Evolutionary conservation across 2,888 invertebrate species (phyloP), one percentile per base, ranked within the genome.

Genomic region (Prionchulus punctatus): DNA sequence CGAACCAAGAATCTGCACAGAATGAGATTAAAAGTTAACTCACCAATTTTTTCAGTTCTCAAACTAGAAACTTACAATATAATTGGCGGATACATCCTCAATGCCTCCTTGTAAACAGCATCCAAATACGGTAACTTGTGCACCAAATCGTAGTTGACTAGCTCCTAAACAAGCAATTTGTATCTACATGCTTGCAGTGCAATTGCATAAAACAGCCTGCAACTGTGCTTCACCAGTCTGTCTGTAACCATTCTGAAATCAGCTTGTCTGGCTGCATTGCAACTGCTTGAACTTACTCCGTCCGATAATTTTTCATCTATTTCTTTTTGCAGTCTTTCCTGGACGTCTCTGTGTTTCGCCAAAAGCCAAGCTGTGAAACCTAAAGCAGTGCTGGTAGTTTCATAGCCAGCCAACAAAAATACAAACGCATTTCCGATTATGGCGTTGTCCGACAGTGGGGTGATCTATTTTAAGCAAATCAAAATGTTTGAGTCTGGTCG

Each of bases 371-470:
- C 66, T 12, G 72, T 67, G 63, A 73, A 78, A 4, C 71, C 71
- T 31, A 78, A 63, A 2, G 75, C 70, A 1, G 74, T 74, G 28
- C 76, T 73, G 0, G 77, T 77, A 0, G 78, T 78, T 62, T 79
- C 78, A 60, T 76, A 78, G 0, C 77, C 78, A 25, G 75, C 77
- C 53, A 77, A 62, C 42, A 77, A 65, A 61, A 78, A 77, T 1
- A 77, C 50, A 15, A 28, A 30, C 7, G 27, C 50, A 28, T 49
- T 49, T 26, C 30, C 50, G 27, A 49, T 28, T 49, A 30, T 28
- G 50, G 28, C 27, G 28, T 49, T 30, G 30, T 49, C 50, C 12
- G 45, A n/a, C 45, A 45, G 23, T 45, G n/a, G n/a, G n/a, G n/a
- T n/a, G n/a, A n/a, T n/a, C n/a, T n/a, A n/a, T n/a, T n/a, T n/a